Base-by-base conservation (phyloP, 1,140 invertebrate genomes). In the Drosophila pectinifera region DNA sequence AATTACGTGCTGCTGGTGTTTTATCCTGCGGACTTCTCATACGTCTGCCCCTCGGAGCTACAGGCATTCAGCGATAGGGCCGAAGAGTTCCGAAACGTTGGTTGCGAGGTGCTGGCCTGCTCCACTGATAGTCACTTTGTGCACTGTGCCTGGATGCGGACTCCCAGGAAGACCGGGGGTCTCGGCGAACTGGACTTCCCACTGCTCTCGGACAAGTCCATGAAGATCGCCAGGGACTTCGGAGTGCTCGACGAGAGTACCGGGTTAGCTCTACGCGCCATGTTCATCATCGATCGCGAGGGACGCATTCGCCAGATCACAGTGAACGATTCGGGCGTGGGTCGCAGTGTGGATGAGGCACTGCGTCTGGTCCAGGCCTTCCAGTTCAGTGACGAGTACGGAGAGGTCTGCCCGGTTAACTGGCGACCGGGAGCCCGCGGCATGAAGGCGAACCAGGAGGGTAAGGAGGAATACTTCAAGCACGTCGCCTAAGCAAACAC, bases 381-480 rank as follows among this genome's bases (percentile, higher is more conserved):
- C 95, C 97, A 99, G 51, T 99, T 95, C 92, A 98, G 97, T 22
- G 98, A 99, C 92, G 95, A 96, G 88, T 95, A 98, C 92, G 98
- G 98, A 16, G 98, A 99, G 93, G 98, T 99, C 26, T 99, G 98
- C 92, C 98, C 98, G 0, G 98, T 98, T n/a, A 98, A 98, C 63
- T 93, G 95, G 81, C 97, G 98, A 90, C 97, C 98, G 22, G 99
- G 83, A 0, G 28, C 58, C 7, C 61, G 34, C 28, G 28, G 28
- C 18, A 80, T 88, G 28, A 62, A 72, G 45, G 20, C 28, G 28
- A 31, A 4, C 45, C 51, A 13, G 3, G 1, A 31, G 10, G 65
- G 70, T 36, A 67, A 42, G 22, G 45, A 62, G 1, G 83, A 88
- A 1, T 88, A 89, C 48, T 88, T 88, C 18, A 73, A 69, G 11